A percentile compares a stretch with the other conserved stretches of the same genome.
Evolutionary conservation across 2,888 invertebrate species (phyloP).

Genomic region (Noctua janthe): DNA sequence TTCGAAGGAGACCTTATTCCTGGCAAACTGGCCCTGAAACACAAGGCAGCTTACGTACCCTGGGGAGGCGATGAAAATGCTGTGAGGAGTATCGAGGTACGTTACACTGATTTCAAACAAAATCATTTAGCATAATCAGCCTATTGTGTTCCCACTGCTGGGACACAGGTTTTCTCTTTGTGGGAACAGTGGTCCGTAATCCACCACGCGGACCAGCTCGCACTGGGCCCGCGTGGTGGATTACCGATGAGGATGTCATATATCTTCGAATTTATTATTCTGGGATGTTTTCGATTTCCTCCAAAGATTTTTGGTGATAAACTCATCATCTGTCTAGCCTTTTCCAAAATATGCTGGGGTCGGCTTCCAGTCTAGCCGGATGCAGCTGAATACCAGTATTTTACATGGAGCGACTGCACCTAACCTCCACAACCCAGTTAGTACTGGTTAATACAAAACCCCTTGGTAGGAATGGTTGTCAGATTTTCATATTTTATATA

Average conservation of each 20-base stretch:
- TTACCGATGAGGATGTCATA: background rate
- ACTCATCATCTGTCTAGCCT: background rate
- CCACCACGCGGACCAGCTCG: background rate
- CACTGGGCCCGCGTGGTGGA: background rate
- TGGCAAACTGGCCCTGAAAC: conserved; percentile 85
- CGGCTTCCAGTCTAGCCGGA: background rate
- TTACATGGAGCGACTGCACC: background rate
- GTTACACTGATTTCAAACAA: conserved; percentile 9
- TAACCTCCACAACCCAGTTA: background rate
- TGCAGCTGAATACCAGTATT: background rate
- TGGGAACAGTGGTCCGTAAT: too few species aligned
- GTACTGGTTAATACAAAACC: background rate
- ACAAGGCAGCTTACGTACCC: conserved; percentile 82
- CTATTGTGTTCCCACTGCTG: background rate
- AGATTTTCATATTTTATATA: background rate
- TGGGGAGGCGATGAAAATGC: conserved; percentile 84
- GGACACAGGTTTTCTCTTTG: background rate
- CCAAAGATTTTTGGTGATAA: background rate
- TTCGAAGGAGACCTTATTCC: conserved; percentile 84
- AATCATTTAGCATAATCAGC: background rate
- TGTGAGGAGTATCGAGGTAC: conserved; percentile 82
- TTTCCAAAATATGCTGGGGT: background rate
- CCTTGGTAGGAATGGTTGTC: background rate
- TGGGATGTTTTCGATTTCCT: background rate
- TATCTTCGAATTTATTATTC: background rate